Evolutionary conservation across 2,797 vertebrate species (phyloP).

Genomic region (Phyllotis vaccarum): DNA sequence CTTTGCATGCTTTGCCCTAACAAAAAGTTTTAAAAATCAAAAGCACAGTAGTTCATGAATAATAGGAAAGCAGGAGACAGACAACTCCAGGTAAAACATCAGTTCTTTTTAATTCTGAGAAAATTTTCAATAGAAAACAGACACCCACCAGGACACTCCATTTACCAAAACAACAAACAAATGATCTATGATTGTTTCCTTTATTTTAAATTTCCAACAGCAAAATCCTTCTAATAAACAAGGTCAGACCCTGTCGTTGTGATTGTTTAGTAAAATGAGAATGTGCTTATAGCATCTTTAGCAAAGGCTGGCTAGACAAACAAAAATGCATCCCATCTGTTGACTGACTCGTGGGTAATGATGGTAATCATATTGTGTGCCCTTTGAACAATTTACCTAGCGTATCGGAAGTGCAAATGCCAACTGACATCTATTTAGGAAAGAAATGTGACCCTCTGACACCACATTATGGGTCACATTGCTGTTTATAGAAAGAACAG

Average conservation of each 20-base stretch:
- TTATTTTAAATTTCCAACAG: neutral
- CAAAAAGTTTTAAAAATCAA: neutral
- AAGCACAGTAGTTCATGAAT: constrained; percentile 32
- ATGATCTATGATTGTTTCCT: neutral
- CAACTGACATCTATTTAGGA: neutral
- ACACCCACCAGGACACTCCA: neutral
- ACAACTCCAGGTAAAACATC: constrained; percentile 8
- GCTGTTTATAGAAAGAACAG: neutral
- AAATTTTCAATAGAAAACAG: constrained; percentile 26
- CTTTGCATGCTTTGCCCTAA: constrained; percentile 46
- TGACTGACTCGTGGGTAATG: neutral
- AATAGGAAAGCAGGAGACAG: constrained; percentile 29
- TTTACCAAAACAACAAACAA: neutral
- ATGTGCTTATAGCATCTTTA: neutral
- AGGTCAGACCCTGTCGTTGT: neutral
- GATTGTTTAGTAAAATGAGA: neutral
- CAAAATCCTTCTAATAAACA: neutral
- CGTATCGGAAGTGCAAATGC: neutral
- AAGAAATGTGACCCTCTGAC: neutral
- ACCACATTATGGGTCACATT: neutral
- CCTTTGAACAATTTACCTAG: constrained; percentile 38
- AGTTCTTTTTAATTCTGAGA: constrained; percentile 38
- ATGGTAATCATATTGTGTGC: neutral
- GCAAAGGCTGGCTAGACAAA: neutral
- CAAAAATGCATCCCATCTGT: neutral